A percentile compares a stretch with the other conserved stretches of the same genome.
Evolutionary conservation across 1,140 invertebrate genomes (phyloP).

Genomic region (Ganaspis sp.): DNA sequence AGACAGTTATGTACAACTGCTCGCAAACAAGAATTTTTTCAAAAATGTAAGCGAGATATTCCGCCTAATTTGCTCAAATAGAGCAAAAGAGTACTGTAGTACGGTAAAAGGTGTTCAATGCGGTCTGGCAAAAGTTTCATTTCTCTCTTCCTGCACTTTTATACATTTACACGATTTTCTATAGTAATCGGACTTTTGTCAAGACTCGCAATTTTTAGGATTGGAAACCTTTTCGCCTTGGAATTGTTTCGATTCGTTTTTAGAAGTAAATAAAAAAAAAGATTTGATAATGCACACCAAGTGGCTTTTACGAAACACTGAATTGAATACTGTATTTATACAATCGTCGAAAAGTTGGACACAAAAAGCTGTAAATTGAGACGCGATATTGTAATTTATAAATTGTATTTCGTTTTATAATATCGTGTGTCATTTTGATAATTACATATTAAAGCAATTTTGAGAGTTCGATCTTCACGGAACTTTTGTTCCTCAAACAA

Average conservation of each 20-base stretch:
- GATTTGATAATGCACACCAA: not conserved
- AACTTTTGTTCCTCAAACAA: constrained; percentile 16
- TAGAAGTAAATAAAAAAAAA: not conserved
- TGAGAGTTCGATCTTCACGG: not conserved
- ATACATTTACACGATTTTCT: constrained; percentile 69
- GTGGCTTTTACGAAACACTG: constrained; percentile 9
- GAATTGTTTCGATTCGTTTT: constrained; percentile 12
- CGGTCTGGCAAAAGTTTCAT: constrained; percentile 54
- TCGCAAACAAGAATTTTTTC: constrained; percentile 31
- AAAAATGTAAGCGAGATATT: constrained; percentile 18
- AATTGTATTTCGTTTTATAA: not conserved
- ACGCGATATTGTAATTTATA: not conserved
- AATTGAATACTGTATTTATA: constrained; percentile 21
- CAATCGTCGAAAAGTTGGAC: not conserved
- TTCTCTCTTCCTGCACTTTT: constrained; percentile 58
- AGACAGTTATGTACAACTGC: not conserved
- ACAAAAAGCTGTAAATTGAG: not conserved
- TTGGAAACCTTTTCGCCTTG: constrained; percentile 13
- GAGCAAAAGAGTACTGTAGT: constrained; percentile 36
- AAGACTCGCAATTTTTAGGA: constrained; percentile 38
- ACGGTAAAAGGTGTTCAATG: constrained; percentile 29
- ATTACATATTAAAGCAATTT: not conserved
- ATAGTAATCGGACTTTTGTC: constrained; percentile 58
- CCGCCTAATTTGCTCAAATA: constrained; percentile 34
- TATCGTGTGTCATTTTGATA: not conserved